phyloP scores from a whole-genome alignment of 1,140 invertebrate genomes.

The Lordiphosa mommai region DNA sequence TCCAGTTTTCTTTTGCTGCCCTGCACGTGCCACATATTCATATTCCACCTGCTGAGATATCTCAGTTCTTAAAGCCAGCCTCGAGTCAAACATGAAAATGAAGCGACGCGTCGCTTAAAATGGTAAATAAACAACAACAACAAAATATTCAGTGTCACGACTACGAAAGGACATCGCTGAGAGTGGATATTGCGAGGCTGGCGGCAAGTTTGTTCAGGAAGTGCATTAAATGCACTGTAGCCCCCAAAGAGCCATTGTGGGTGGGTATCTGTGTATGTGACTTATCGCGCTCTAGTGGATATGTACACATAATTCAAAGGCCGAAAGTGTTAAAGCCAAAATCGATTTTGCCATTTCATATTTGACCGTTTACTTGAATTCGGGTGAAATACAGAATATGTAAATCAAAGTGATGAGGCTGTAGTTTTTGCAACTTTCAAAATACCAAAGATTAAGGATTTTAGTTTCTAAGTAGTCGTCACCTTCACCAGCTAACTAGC shows the following conservation, averaged over 20 bases:
- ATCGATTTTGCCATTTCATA: too few relatives aligned
- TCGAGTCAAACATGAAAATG: constrained; percentile 17
- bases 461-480: too few relatives aligned
- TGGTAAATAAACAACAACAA: constrained; percentile 57
- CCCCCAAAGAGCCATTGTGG: constrained; percentile 33
- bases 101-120: constrained; percentile 23
- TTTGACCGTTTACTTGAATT: too few relatives aligned
- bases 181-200: constrained; percentile 23
- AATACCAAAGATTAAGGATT: too few relatives aligned
- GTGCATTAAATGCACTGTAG: constrained; percentile 55
- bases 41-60: constrained; percentile 15
- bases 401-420: too few relatives aligned
- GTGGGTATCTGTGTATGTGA: constrained; percentile 7
- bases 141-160: constrained; percentile 44
- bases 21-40: not conserved
- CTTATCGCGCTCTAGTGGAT: constrained; percentile 20
- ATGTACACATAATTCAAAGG: too few relatives aligned
- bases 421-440: too few relatives aligned
- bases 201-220: constrained; percentile 37
- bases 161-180: constrained; percentile 34
- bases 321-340: too few relatives aligned
- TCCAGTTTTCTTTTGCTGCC: constrained; percentile 1
- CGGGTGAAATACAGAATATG: too few relatives aligned
- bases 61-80: constrained; percentile 22
- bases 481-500: too few relatives aligned